Conservation (phyloP, 2,113 vertebrate genomes). For the Mesocricetus auratus region DNA sequence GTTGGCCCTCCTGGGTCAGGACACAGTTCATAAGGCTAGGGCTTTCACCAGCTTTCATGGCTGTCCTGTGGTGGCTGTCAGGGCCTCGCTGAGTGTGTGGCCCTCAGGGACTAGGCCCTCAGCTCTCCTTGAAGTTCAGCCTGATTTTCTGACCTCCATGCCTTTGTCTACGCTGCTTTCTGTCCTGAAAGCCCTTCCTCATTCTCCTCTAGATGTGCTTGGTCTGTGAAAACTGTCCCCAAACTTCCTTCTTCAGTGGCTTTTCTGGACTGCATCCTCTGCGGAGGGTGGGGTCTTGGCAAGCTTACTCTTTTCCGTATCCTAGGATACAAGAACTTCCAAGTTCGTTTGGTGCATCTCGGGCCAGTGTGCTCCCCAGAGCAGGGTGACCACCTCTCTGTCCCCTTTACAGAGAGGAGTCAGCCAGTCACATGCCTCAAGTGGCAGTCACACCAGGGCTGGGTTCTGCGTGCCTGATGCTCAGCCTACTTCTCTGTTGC, state of each 20-base stretch:
- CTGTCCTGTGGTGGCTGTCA: not conserved
- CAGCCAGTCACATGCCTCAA: not conserved
- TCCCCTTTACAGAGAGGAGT: not conserved
- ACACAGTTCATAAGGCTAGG: not conserved
- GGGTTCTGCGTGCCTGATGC: not conserved
- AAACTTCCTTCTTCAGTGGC: not conserved
- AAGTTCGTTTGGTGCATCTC: not conserved
- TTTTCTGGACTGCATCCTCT: not conserved
- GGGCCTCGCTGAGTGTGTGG: not conserved
- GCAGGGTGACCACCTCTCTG: not conserved
- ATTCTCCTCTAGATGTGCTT: not conserved
- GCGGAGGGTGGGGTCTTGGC: not conserved
- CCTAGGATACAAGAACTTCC: not conserved
- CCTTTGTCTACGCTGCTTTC: not conserved
- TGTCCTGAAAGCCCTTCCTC: not conserved
- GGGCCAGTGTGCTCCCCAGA: not conserved
- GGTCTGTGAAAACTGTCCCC: not conserved
- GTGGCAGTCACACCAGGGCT: not conserved
- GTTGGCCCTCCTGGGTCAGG: not conserved
- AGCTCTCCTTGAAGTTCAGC: not conserved
- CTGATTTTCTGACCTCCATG: not conserved
- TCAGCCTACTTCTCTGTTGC: not conserved
- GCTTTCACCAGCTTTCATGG: not conserved
- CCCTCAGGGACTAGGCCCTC: fast-evolving
- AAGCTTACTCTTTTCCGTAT: not conserved